Evolutionary conservation across 2,113 vertebrate genomes (phyloP).

Genomic region (Atherinomorus stipes): DNA sequence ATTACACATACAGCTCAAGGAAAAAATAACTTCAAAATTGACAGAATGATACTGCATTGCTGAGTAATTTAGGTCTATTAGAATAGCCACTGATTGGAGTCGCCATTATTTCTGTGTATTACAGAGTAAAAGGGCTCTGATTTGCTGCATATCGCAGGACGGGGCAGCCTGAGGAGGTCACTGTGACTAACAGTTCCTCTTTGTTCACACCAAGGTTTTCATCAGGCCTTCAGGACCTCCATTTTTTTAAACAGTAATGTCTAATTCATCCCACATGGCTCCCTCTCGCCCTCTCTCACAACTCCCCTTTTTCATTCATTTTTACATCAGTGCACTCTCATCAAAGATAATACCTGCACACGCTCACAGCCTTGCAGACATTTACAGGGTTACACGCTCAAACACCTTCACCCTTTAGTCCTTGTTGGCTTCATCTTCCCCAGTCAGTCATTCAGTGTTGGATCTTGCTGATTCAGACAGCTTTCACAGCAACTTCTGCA

Average conservation of each 20-base stretch:
- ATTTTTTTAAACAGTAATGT: constrained; percentile 73
- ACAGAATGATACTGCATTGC: constrained; percentile 28
- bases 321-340: constrained; percentile 16
- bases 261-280: constrained; percentile 88
- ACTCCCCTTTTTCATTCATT: constrained; percentile 14
- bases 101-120: constrained; percentile 65
- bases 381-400: not conserved
- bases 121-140: constrained; percentile 65
- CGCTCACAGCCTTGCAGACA: not conserved
- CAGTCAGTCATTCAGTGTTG: constrained; percentile 74
- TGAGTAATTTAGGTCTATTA: constrained; percentile 66
- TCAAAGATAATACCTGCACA: not conserved
- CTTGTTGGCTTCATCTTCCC: constrained; percentile 62
- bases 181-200: constrained; percentile 73
- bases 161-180: constrained; percentile 41
- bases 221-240: constrained; percentile 65
- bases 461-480: constrained; percentile 78
- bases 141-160: constrained; percentile 59
- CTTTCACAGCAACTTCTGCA: constrained; percentile 71
- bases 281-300: constrained; percentile 22
- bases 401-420: constrained; percentile 65
- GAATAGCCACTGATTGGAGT: constrained; percentile 67
- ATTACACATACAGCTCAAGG: constrained; percentile 11
- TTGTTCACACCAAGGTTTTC: constrained; percentile 73
- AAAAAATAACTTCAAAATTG: constrained; percentile 38